Percentiles rank a stretch among this genome's conserved stretches.
Conservation (phyloP, 2,113 vertebrate species). For the Orycteropus afer region DNA sequence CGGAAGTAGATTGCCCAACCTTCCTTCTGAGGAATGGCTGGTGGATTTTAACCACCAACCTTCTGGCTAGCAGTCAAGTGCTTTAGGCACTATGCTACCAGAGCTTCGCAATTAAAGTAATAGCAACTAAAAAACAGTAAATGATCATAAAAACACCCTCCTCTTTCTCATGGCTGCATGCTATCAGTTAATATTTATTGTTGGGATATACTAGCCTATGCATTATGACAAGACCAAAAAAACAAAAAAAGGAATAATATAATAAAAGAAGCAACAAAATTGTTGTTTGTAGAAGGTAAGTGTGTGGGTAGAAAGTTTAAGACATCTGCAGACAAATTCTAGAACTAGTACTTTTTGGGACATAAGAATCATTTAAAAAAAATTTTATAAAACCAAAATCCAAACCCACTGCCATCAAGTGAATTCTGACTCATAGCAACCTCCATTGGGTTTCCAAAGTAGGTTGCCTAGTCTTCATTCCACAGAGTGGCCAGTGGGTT, state of each 20-base stretch:
- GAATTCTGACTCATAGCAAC: no score
- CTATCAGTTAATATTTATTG: neutral
- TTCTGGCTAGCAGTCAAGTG: no score
- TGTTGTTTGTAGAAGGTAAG: neutral
- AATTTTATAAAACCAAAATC: no score
- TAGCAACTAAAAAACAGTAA: neutral
- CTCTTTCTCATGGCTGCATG: neutral
- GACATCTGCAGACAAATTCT: neutral
- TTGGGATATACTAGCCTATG: neutral
- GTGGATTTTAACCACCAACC: no score
- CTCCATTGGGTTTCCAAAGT: no score
- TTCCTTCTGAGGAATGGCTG: no score
- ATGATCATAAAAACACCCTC: neutral
- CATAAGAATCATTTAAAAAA: slow-evolving; percentile 43
- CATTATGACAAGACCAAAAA: neutral
- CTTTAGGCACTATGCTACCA: no score
- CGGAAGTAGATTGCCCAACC: no score
- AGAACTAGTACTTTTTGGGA: neutral
- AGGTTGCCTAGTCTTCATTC: no score
- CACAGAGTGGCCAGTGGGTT: no score
- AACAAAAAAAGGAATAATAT: neutral
- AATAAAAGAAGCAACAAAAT: neutral
- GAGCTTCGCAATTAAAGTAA: no score
- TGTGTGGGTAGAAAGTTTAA: neutral
- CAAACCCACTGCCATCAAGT: no score